phyloP scores from a whole-genome alignment of 64 coral and sea anemone genomes.

The Pocillopora damicornis region DNA sequence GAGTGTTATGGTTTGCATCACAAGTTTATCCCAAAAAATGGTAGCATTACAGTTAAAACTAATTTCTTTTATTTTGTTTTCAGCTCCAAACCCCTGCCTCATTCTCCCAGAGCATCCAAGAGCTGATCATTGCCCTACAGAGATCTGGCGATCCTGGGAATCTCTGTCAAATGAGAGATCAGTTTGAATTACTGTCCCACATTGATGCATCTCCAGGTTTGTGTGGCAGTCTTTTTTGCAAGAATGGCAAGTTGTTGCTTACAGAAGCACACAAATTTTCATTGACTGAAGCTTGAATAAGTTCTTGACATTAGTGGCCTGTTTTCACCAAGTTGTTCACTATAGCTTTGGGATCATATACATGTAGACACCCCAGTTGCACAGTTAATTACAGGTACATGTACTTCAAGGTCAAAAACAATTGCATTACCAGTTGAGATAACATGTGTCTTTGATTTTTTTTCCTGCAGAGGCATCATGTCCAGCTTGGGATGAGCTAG shows the following conservation, averaged over 20 bases:
- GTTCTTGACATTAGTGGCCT: background rate
- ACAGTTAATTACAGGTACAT: background rate
- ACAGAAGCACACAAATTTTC: too few relatives aligned
- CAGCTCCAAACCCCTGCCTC: slow-evolving; percentile 93
- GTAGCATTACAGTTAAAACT: background rate
- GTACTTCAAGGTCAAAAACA: too few relatives aligned
- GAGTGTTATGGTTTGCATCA: too few relatives aligned
- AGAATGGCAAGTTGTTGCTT: background rate
- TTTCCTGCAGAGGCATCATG: slow-evolving; percentile 65
- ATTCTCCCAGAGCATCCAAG: slow-evolving; percentile 91
- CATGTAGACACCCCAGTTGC: too few relatives aligned
- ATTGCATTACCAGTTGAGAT: background rate
- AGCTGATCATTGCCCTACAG: slow-evolving; percentile 88
- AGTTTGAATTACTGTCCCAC: slow-evolving; percentile 90
- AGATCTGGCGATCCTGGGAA: slow-evolving; percentile 93
- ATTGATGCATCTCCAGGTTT: slow-evolving; percentile 98
- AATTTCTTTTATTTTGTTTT: background rate
- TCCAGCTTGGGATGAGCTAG: slow-evolving; percentile 82
- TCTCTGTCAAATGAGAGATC: slow-evolving; percentile 66
- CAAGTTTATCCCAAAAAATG: background rate
- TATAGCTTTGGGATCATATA: too few relatives aligned
- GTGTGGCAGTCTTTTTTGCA: background rate
- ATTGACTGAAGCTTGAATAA: too few relatives aligned
- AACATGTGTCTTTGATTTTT: background rate
- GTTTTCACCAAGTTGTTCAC: background rate